Base-by-base conservation (phyloP, 2,113 vertebrate species). In the Prionailurus bengalensis region DNA sequence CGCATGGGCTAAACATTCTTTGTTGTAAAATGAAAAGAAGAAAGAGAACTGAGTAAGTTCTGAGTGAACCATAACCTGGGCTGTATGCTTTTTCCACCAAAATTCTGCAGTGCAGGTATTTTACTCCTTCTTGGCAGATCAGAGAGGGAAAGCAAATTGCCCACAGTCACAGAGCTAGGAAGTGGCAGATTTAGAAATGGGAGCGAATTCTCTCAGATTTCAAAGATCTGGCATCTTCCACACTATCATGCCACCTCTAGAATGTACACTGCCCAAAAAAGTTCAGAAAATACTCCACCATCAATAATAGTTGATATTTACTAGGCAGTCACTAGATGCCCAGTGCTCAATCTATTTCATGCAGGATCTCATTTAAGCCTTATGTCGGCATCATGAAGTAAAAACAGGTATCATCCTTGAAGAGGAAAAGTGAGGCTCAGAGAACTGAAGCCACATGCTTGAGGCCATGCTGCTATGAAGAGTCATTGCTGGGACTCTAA, bases 21-120 rank as follows among this genome's bases (percentile, higher is more conserved):
- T 14, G 66, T 48, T 71, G 66, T 76, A 78, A 93, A 94, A 42
- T 12, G n/a, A 92, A 84, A 86, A 91, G 79, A 76, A 85, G 53
- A 82, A 58, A 65, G 66, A 15, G 10, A 71, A 53, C 61, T 14
- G 66, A 31, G 51, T 71, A 25, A 29, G 3, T 55, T 70, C 66
- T 45, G 70, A 82, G 42, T 25, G 86, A 93, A 68, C 53, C 70
- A 65, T 7, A 23, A 17, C 7, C 39, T n/a, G 73, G 25, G 42
- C 25, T 63, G 10, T 53, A 39, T 66, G 63, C 15, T 51, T 74
- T 80, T 53, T 58, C 66, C 68, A 63, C 76, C 51, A 61, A 61
- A 82, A 25, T 51, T 33, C 73, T 76, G 65, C 36, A 45, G 15
- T 55, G 51, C 33, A 29, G 53, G 27, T 66, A 5, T 42, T 25